These are phyloP conservation scores for Smutsia gigantea DNA, from an alignment of 2,797 vertebrate species.

Conservation along the genomic window DNA sequence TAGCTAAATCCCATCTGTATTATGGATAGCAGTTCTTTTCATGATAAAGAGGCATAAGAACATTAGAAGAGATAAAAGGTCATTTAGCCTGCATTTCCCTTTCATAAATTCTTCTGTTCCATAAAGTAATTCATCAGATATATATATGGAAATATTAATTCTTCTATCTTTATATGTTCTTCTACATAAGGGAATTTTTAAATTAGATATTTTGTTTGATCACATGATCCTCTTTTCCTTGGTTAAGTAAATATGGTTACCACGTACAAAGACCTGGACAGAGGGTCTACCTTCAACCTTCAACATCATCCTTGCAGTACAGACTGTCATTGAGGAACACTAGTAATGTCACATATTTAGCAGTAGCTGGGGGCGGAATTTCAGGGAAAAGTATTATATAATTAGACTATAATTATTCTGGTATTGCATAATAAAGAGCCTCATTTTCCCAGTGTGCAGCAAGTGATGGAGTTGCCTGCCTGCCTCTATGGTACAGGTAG, in stretches of 20 bases:
- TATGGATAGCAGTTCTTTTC: not conserved
- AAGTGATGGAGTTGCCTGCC: constrained; percentile 51
- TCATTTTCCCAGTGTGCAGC: constrained; percentile 56
- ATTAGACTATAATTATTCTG: constrained; percentile 79
- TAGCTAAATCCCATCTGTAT: not conserved
- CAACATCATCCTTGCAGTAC: not conserved
- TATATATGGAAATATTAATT: not conserved
- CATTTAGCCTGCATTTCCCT: not conserved
- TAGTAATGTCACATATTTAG: constrained; percentile 70
- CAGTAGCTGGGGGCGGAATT: constrained; percentile 74
- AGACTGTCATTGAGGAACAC: constrained; percentile 59
- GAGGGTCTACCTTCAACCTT: not conserved
- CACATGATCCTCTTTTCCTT: not conserved
- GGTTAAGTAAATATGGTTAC: not conserved
- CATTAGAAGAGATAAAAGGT: not conserved
- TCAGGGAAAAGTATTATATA: constrained; percentile 76
- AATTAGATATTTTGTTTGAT: not conserved
- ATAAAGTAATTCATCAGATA: not conserved
- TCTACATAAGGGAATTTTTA: not conserved
- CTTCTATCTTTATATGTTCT: not conserved
- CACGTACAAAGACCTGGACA: not conserved
- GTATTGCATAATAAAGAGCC: constrained; percentile 71
- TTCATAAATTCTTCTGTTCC: not conserved
- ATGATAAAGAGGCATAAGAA: not conserved
- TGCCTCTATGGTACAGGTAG: not conserved